Base-by-base conservation (phyloP, 1,140 invertebrate genomes). In the Laupala kohalensis region DNA sequence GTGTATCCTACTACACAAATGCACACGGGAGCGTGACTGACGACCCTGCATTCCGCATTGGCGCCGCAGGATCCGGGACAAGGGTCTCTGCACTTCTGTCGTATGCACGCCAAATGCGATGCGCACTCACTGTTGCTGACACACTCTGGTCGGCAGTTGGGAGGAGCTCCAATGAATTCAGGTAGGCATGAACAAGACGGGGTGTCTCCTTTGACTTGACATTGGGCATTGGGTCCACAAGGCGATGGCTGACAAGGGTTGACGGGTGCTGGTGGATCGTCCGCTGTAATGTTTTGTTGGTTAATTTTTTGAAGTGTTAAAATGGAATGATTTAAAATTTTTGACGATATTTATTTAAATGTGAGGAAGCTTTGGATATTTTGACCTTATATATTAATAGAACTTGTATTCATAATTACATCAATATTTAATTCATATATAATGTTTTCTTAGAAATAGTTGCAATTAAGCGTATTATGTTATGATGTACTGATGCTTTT, bases 221-320 rank as follows among this genome's bases (percentile, higher is more conserved):
- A 85, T 65, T 79, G 74, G 19, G 83, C 81, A 74, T 83, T 81
- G 13, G 74, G 65, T 25, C 83, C 84, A 76, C 84, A 85, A 4
- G 88, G 86, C 15, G 84, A 84, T 66, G 84, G 84, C n/a, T 81
- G 75, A 74, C 89, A 90, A 2, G 87, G 87, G 77, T 88, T 85
- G 29, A 78, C 75, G 64, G 78, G 77, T 62, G 67, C 26, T 70
- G 19, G 25, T 2, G 3, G 83, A 75, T 80, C 89, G 90, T 73
- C 90, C 88, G 15, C 85, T 82, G 74, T 85, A 86, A 53, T 84
- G n/a, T n/a, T n/a, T n/a, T n/a, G n/a, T n/a, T n/a, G n/a, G 82
- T 4, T 83, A 79, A 77, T 87, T 88, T 77, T 89, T 87, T 12
- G 87, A 86, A 69, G 86, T 79, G 79, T 88, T 89, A 71, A 82